These are phyloP conservation scores for Arion vulgaris DNA, from an alignment of 1,140 invertebrate species.

Conservation along the genomic window DNA sequence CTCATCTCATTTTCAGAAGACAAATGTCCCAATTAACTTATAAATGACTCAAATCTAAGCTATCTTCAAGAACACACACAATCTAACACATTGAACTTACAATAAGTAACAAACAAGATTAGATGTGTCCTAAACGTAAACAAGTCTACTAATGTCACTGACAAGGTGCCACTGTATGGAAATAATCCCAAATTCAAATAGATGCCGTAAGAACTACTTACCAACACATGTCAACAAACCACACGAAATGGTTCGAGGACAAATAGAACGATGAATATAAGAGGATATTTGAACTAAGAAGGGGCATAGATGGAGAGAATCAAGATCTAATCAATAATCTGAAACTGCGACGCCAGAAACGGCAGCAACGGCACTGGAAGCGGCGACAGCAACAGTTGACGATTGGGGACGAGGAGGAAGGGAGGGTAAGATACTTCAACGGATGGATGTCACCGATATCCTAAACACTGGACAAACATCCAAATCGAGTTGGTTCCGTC, in stretches of 20 bases:
- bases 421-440: not conserved
- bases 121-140: too few species aligned
- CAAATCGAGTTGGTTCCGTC: slow-evolving; percentile 36
- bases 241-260: not conserved
- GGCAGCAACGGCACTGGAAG: slow-evolving; percentile 16
- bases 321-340: slow-evolving; percentile 18
- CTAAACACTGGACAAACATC: slow-evolving; percentile 37
- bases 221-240: not conserved
- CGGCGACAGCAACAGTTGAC: slow-evolving; percentile 39
- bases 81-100: too few species aligned
- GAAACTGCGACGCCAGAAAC: slow-evolving; percentile 3
- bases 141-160: too few species aligned
- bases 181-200: too few species aligned
- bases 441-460: slow-evolving; percentile 24
- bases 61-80: too few species aligned
- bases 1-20: too few species aligned
- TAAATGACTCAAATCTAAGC: too few species aligned
- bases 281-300: not conserved
- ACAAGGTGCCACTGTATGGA: too few species aligned
- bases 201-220: too few species aligned
- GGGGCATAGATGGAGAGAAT: not conserved
- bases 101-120: too few species aligned
- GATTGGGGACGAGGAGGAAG: not conserved
- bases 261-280: not conserved
- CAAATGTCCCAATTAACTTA: too few species aligned